These are phyloP conservation scores for Hypselothyrea guttata DNA, from an alignment of 2,888 invertebrate genomes.

Conservation along the genomic window DNA sequence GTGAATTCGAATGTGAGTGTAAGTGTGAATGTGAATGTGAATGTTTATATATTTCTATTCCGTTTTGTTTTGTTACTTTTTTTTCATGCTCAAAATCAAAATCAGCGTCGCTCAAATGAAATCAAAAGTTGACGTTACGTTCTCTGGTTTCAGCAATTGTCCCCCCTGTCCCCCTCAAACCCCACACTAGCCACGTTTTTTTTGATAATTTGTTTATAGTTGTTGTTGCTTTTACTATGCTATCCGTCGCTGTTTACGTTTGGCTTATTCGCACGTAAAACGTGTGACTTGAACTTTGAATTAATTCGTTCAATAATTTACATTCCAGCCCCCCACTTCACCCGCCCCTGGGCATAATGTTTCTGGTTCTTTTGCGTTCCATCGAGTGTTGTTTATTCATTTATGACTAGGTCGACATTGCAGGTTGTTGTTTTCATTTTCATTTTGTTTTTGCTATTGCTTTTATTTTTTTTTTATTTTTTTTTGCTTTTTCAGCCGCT, in stretches of 20 bases:
- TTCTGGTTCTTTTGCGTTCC: conserved; percentile 25
- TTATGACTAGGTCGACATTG: conserved; percentile 40
- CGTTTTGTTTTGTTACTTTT: neutral
- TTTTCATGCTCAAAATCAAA: conserved; percentile 36
- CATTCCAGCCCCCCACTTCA: conserved; percentile 34
- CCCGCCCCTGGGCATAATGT: conserved; percentile 8
- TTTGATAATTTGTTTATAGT: conserved; percentile 23
- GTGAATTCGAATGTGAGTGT: conserved; percentile 35
- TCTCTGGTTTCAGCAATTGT: neutral
- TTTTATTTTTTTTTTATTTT: too few species aligned
- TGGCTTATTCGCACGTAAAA: conserved; percentile 64
- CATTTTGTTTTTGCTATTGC: conserved; percentile 19
- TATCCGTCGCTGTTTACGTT: conserved; percentile 40
- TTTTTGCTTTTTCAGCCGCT: conserved; percentile 7
- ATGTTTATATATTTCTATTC: conserved; percentile 32
- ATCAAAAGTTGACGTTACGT: conserved; percentile 48
- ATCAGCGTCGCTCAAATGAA: conserved; percentile 49
- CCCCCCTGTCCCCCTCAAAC: neutral
- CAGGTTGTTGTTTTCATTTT: conserved; percentile 50
- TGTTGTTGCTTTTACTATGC: conserved; percentile 22
- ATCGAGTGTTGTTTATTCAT: conserved; percentile 55
- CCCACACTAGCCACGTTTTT: neutral
- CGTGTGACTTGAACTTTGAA: conserved; percentile 76
- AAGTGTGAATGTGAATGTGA: conserved; percentile 20
- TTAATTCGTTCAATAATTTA: conserved; percentile 75